These are phyloP conservation scores for Percina caprodes DNA, from an alignment of 2,113 vertebrate genomes.

Conservation along the genomic window DNA sequence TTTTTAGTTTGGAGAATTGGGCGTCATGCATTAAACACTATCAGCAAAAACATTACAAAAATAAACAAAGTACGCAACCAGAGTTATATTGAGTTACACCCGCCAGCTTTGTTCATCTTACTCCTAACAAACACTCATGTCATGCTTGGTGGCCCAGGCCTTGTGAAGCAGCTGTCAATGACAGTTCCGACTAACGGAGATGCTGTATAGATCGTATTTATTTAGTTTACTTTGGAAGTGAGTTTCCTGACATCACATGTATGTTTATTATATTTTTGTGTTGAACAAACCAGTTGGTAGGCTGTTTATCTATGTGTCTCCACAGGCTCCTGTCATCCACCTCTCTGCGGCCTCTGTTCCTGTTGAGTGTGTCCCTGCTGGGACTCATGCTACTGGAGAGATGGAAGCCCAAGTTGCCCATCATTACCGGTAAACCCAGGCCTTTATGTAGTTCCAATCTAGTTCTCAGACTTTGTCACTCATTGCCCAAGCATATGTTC, in stretches of 20 bases:
- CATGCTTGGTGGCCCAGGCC: slow-evolving; percentile 42
- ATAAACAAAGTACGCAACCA: neutral
- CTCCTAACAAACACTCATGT: slow-evolving; percentile 21
- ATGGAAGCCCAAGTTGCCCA: slow-evolving; percentile 91
- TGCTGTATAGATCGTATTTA: neutral
- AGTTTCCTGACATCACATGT: neutral
- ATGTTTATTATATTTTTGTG: neutral
- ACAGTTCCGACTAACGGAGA: neutral
- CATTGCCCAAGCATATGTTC: neutral
- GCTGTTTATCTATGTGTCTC: neutral
- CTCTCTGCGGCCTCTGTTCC: slow-evolving; percentile 91
- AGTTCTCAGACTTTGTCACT: slow-evolving; percentile 1
- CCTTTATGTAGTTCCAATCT: neutral
- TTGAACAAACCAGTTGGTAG: neutral
- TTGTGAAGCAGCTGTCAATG: slow-evolving; percentile 45
- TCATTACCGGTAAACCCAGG: slow-evolving; percentile 82
- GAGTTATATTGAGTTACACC: slow-evolving; percentile 12
- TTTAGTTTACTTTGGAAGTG: neutral
- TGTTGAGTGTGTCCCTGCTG: slow-evolving; percentile 90
- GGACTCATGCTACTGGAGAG: slow-evolving; percentile 91
- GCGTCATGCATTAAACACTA: rapidly evolving
- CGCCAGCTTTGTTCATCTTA: neutral
- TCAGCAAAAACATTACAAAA: neutral
- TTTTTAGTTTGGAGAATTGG: neutral
- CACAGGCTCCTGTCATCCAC: slow-evolving; percentile 94